These are phyloP conservation scores for Leucoraja erinaceus DNA, from an alignment of 2,113 vertebrate species.

Conservation along the genomic window DNA sequence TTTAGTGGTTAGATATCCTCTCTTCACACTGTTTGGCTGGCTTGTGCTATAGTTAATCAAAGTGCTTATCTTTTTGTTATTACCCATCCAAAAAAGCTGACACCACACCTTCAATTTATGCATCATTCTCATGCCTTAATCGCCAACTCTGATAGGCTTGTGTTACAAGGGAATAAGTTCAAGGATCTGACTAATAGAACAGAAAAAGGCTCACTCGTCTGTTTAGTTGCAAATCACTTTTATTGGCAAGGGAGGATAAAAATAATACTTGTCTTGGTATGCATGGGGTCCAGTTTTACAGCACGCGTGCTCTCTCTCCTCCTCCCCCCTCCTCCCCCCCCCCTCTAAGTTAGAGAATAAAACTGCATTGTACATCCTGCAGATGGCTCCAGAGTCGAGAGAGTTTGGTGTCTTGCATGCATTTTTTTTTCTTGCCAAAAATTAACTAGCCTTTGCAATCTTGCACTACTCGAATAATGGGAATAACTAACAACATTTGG, in stretches of 20 bases:
- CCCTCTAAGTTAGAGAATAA: too few species aligned
- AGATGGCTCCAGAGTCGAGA: conserved; percentile 16
- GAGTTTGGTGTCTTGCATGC: neutral
- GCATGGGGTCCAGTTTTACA: too few species aligned
- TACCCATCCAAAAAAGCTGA: neutral
- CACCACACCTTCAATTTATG: neutral
- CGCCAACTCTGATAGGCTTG: neutral
- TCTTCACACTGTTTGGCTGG: neutral
- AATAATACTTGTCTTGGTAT: too few species aligned
- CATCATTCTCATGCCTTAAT: neutral
- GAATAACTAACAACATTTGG: neutral
- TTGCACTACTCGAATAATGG: neutral
- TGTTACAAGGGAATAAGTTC: too few species aligned
- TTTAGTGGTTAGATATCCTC: neutral
- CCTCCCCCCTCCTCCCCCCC: too few species aligned
- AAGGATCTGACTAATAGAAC: too few species aligned
- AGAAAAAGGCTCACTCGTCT: too few species aligned
- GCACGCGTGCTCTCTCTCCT: too few species aligned
- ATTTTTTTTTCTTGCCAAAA: neutral
- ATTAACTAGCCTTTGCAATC: neutral
- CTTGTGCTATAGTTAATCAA: neutral
- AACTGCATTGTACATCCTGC: neutral
- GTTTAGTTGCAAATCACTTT: too few species aligned
- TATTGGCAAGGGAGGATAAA: too few species aligned
- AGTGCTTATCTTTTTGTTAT: neutral